Base-by-base conservation (phyloP, 1,140 invertebrate species). In the Parasteatoda tepidariorum region DNA sequence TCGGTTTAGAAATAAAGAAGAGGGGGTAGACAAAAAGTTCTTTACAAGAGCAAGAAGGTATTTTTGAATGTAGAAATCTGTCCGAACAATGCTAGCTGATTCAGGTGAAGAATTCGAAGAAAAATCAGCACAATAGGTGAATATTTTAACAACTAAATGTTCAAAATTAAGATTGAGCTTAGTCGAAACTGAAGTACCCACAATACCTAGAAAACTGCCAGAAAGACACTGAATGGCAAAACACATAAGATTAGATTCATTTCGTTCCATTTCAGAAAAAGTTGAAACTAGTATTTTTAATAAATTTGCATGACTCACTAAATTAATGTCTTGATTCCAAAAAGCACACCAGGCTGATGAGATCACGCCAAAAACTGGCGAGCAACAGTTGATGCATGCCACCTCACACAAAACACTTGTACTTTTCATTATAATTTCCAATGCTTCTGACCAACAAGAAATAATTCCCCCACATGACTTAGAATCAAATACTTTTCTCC, bases 341-440 rank as follows among this genome's bases (percentile, higher is more conserved):
- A 82, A 28, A 71, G 59, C n/a, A 11, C 13, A 22, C 78, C 78
- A 82, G 26, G 41, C 41, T 62, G 48, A 48, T n/a, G 78, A 82
- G 26, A 82, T 3, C 6, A 59, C n/a, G 41, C 62, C 55, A 61
- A 48, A 61, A 61, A 62, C 33, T 30, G 33, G 15, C 18, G 18
- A 2, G 62, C 66, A 82, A 48, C 78, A 82, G 18, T 71, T 62
- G 26, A 82, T 62, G 48, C 78, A 82, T 59, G 78, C 11, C 9
- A 6, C 33, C 13, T 22, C 6, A 62, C 78, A 82, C 24, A 82
- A n/a, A 61, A 62, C 71, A 30, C 24, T 9, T 13, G 33, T n/a
- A 61, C 64, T 61, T 0, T 59, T 61, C 78, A 82, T 82, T 9
- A 82, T 30, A 9, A 71, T 33, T 15, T 62, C 9, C 7, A 82